Base-by-base conservation (phyloP, 2,797 vertebrate genomes). In the Phoebastria nigripes region DNA sequence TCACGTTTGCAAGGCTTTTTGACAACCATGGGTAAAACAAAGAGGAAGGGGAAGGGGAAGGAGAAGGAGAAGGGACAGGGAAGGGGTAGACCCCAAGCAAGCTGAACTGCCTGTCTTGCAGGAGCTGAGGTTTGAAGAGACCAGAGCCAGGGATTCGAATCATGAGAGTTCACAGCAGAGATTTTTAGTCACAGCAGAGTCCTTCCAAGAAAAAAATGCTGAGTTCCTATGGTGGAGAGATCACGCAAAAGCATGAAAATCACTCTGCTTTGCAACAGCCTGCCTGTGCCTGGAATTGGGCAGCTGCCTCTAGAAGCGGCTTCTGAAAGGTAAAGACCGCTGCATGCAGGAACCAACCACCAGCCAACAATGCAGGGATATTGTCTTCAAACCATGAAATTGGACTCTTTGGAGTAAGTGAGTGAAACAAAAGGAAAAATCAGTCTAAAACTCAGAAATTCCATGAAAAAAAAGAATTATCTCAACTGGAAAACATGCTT, bases 141-240 rank as follows among this genome's bases (percentile, higher is more conserved):
- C 35, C 33, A 51, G 63, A 88, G 15, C 19, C 65, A 52, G 42
- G 22, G 61, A 74, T 52, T 85, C 41, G 58, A 89, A 85, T 62
- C 12, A 29, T 73, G 35, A 87, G 49, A 69, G 41, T 52, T 80
- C 51, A 62, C 3, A 77, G 82, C 59, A 85, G 59, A 90, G 79
- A 59, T 77, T 95, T 96, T 91, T 73, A 63, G 59, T 82, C 88
- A 88, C 93, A 87, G 69, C 56, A 67, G 88, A 96, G 41, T 67
- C 31, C 47, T 86, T 78, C 72, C 37, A 92, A 79, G 33, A 24
- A 71, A 93, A 9, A 76, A 58, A 6, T 15, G 9, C 52, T 65
- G 87, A 84, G 51, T 89, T 95, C 59, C 51, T 37, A 35, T 61
- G 76, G 61, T 8, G 4, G 89, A 59, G 47, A 80, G 67, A 94